Base-by-base conservation (phyloP, 2,113 vertebrate genomes). In the Glaucomys volans region DNA sequence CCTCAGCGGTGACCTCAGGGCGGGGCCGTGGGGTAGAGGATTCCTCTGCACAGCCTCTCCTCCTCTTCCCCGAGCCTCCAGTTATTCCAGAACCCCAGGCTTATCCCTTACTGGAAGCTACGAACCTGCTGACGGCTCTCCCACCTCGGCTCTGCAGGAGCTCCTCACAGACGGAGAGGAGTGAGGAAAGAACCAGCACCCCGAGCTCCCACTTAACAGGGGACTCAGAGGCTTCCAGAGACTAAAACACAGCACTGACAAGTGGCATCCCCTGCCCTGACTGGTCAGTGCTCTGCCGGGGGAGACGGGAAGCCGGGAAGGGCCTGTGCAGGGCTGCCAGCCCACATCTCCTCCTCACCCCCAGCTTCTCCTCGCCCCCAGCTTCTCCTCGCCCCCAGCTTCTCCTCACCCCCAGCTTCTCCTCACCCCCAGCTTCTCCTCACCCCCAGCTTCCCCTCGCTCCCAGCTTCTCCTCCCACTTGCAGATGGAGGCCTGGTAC, bases 241-340 rank as follows among this genome's bases (percentile, higher is more conserved):
- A 47, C 4, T 12, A 47, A 13, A 18, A 12, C 8, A 20, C 0
- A 16, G 40, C 9, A 4, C 24, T 79, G 42, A 13, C 2, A 26
- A 37, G 62, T 8, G 17, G 2, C 1, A 0, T 24, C 16, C 42
- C 22, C 18, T 8, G 8, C 22, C 20, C 28, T 20, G 37, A 2
- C 35, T 42, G 1, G 0, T 40, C 32, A 4, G 8, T 7, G 17
- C 30, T 44, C 44, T 26, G 50, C 28, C 50, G 37, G 50, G 59
- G 57, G 42, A 22, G 47, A 4, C 4, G 4, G 28, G 17, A 20
- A 22, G 22, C 4, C 13, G 22, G 10, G 4, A 4, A 6, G 28
- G 13, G 2, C 17, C 0, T 32, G 11, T 17, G 32, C 10, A 35
- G 32, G 7, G 7, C 22, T 82, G 18, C 20, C 16, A 13, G 11